Evolutionary conservation across 2,113 vertebrate species (phyloP), one percentile per base, ranked within the genome.

Genomic region (Balaeniceps rex): DNA sequence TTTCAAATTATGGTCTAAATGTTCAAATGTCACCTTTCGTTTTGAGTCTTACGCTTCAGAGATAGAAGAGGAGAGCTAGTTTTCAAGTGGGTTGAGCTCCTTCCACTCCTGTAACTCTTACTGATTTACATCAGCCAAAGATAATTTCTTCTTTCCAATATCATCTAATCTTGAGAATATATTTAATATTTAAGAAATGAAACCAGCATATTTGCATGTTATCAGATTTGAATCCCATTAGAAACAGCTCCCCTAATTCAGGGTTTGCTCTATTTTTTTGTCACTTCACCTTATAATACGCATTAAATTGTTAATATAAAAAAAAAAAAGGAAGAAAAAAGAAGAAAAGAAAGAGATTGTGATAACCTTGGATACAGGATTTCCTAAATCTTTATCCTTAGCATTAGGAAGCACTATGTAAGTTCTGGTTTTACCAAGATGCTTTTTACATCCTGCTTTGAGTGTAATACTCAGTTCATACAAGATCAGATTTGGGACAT

Each of bases 171-270:
- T 97, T 89, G 81, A 95, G 63, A 94, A 72, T 91, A 94, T 91
- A 76, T 81, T 95, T 92, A 72, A 95, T 94, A 94, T 95, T 89
- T 95, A 71, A 94, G 88, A 84, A 95, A 92, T 92, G 69, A 95
- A 97, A 93, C 87, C 54, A 83, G 63, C 66, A 26, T 95, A 95
- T 97, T 96, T 97, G 94, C 96, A 95, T 94, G 44, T 97, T 97
- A 96, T 95, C 95, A 95, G 96, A 95, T 95, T 94, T 42, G 95
- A 97, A 96, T 96, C 83, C 90, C 95, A 87, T 96, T 96, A 96
- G 93, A 88, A 92, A 71, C 4, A 7, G 64, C 76, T 95, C 85
- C 83, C 92, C 75, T 94, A 88, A 91, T 92, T 96, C 96, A 96
- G 42, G 60, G 46, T 83, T 90, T 94, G 47, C 94, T 90, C 95